Percentiles rank a stretch among this genome's conserved stretches.
Conservation (phyloP, 1,140 invertebrate genomes). For the Drosophila quadrilineata region DNA sequence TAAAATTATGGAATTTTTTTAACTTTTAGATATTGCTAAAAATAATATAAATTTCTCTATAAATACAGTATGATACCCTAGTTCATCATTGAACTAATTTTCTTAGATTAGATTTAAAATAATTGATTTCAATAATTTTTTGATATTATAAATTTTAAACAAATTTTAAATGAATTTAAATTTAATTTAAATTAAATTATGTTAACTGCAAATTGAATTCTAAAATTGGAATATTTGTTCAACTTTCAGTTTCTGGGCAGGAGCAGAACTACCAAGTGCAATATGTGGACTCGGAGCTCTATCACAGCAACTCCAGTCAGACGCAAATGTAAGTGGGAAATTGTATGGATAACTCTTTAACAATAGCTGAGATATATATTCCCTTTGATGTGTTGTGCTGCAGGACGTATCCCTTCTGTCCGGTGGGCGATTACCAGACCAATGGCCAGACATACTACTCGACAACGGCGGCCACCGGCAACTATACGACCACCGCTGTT, state of each 20-base stretch:
- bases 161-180: too few relatives aligned
- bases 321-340: slow-evolving; percentile 86
- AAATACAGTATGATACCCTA: too few relatives aligned
- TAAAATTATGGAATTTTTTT: too few relatives aligned
- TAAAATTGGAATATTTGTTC: neutral
- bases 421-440: slow-evolving; percentile 87
- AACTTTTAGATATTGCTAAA: too few relatives aligned
- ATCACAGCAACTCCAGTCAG: slow-evolving; percentile 83
- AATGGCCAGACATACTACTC: slow-evolving; percentile 82
- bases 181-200: too few relatives aligned
- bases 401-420: slow-evolving; percentile 92
- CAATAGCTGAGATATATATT: slow-evolving; percentile 17
- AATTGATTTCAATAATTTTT: too few relatives aligned
- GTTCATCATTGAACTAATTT: too few relatives aligned
- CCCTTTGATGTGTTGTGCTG: neutral
- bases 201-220: neutral
- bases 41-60: too few relatives aligned
- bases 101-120: too few relatives aligned
- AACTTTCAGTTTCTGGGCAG: slow-evolving; percentile 81
- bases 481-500: slow-evolving; percentile 82
- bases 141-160: too few relatives aligned
- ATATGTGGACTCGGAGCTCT: slow-evolving; percentile 86
- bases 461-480: slow-evolving; percentile 82
- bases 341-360: too few relatives aligned
- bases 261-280: slow-evolving; percentile 86